phyloP scores from a whole-genome alignment of 2,888 invertebrate genomes.

The Alsophila aescularia region DNA sequence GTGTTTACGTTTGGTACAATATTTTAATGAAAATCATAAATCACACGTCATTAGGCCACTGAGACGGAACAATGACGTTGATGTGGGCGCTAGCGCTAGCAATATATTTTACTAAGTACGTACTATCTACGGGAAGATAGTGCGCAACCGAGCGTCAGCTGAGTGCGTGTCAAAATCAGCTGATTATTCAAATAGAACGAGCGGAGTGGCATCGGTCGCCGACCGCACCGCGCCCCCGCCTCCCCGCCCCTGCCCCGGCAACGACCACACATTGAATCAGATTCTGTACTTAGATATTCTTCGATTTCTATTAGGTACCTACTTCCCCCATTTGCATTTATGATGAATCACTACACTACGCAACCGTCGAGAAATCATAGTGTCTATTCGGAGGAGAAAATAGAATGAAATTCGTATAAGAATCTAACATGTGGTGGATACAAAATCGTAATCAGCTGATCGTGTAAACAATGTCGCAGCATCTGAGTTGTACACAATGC shows the following conservation, averaged over 20 bases:
- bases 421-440: conserved; percentile 57
- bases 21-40: conserved; percentile 41
- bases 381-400: background rate
- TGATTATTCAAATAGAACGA: conserved; percentile 84
- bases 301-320: conserved; percentile 9
- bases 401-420: conserved; percentile 53
- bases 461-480: conserved; percentile 73
- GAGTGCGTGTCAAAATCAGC: conserved; percentile 85
- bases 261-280: conserved; percentile 21
- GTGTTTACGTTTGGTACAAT: conserved; percentile 1
- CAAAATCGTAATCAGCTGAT: conserved; percentile 75
- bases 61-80: conserved; percentile 50
- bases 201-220: conserved; percentile 67
- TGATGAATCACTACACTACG: conserved; percentile 13
- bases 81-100: conserved; percentile 40
- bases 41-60: conserved; percentile 50
- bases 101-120: conserved; percentile 45
- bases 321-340: conserved; percentile 6
- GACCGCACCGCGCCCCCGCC: conserved; percentile 56
- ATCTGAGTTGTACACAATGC: conserved; percentile 32
- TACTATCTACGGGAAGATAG: conserved; percentile 65
- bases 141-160: conserved; percentile 77
- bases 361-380: background rate
- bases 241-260: conserved; percentile 29
- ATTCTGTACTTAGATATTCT: conserved; percentile 17